phyloP scores from a whole-genome alignment of 2,113 vertebrate species.

The Bufo gargarizans region DNA sequence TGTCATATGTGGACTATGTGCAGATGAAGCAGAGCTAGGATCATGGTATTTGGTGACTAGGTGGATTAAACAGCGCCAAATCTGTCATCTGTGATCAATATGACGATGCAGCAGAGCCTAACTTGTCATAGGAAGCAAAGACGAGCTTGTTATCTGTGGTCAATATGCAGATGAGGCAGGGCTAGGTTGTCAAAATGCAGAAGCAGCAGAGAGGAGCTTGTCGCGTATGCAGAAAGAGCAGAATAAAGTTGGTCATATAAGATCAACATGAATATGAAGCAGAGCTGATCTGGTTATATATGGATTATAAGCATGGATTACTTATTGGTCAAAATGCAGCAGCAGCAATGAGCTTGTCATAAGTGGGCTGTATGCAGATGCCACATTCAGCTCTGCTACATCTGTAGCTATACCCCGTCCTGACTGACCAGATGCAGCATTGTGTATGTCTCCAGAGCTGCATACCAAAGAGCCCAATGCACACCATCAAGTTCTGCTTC shows the following conservation, averaged over 20 bases:
- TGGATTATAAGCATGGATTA: too few relatives aligned
- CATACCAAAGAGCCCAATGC: background rate
- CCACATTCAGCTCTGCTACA: background rate
- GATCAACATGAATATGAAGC: background rate
- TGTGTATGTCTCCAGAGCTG: background rate
- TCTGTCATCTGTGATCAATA: too few relatives aligned
- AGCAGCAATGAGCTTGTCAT: background rate
- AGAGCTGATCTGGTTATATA: background rate
- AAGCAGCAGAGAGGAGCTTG: background rate
- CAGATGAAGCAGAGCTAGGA: background rate
- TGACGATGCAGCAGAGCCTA: too few relatives aligned
- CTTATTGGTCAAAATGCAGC: too few relatives aligned
- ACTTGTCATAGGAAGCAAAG: background rate
- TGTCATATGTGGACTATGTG: background rate
- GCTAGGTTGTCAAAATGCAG: background rate
- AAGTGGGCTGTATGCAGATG: background rate
- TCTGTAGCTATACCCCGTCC: background rate
- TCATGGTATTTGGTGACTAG: background rate
- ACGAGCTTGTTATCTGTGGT: background rate
- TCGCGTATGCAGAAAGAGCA: too few relatives aligned
- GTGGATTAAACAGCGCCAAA: too few relatives aligned
- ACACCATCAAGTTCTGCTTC: background rate
- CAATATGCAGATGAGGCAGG: too few relatives aligned
- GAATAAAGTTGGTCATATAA: too few relatives aligned
- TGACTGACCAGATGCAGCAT: background rate